Conservation (phyloP, 2,797 vertebrate species). For the Loriculus beryllinus region DNA sequence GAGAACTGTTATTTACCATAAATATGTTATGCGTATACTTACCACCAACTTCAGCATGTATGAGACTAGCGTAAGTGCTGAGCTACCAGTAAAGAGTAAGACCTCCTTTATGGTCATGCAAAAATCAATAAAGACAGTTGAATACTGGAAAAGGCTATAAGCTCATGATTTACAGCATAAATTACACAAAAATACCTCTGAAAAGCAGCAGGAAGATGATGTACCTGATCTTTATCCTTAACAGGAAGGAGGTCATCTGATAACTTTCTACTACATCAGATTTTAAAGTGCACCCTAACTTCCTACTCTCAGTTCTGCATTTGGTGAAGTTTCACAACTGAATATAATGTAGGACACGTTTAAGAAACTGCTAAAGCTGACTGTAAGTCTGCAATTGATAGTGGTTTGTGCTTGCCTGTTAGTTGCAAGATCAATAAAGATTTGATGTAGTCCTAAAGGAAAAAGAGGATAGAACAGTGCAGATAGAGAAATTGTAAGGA, state of each 20-base stretch:
- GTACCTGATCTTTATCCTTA: not conserved
- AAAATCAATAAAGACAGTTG: not conserved
- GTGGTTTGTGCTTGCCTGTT: not conserved
- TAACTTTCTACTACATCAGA: not conserved
- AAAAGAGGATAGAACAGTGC: not conserved
- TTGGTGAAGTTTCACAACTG: not conserved
- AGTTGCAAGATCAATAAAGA: rapidly evolving
- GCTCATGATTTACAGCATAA: not conserved
- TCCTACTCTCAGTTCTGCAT: not conserved
- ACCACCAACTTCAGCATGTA: not conserved
- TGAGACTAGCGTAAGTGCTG: not conserved
- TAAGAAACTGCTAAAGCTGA: not conserved
- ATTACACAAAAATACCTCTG: not conserved
- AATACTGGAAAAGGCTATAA: not conserved
- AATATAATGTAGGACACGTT: not conserved
- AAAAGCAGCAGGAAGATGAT: slow-evolving; percentile 34
- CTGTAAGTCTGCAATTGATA: not conserved
- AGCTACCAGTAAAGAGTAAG: not conserved
- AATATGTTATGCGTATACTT: not conserved
- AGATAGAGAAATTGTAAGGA: not conserved
- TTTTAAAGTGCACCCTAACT: not conserved
- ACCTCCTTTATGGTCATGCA: not conserved
- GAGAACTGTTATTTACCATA: not conserved
- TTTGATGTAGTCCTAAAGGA: not conserved
- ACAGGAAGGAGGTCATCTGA: slow-evolving; percentile 47